Evolutionary conservation across 2,113 vertebrate species (phyloP), one percentile per base, ranked within the genome.

Genomic region (Cyanoderma ruficeps): DNA sequence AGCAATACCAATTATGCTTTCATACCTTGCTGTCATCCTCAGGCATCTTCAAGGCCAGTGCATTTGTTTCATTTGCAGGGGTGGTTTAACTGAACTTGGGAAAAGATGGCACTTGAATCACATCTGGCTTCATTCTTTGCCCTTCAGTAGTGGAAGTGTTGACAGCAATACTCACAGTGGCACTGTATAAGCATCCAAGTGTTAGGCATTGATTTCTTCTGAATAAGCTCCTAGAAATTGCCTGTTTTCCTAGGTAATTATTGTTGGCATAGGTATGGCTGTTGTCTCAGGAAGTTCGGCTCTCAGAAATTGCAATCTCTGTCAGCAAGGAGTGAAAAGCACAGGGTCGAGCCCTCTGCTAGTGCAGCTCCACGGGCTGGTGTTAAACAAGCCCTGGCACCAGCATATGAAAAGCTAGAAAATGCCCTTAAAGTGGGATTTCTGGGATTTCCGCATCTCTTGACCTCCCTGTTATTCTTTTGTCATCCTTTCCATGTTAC

Each of bases 161-260:
- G 93, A 93, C 76, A 93, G 89, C 79, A 60, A 68, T 69, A 28
- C 78, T 87, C 79, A 60, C 33, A 90, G 91, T 57, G 46, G 87
- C 59, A 8, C 47, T 49, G 3, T 37, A 8, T 77, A 85, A 93
- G 69, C 70, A 86, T 41, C 57, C 85, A 94, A 86, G 64, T 95
- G 74, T 91, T 67, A 72, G 71, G 80, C 42, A 52, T 46, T 55
- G 92, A 76, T 89, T 96, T 79, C 81, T 88, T 96, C 76, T 19
- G 1, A 90, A 67, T 65, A 68, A 91, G 31, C 77, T 88, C 75
- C 81, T 82, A 67, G 53, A 95, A 96, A 76, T 70, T 84, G 75
- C 25, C 92, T 90, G 64, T 69, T 96, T 90, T 82, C 52, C 7
- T 67, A 76, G 63, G 86, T 88, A 89, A 87, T 96, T 93, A 81